Percentiles rank a stretch among this genome's conserved stretches.
These are phyloP conservation scores for Lasioglossum figueresi DNA, from an alignment of 2,888 invertebrate genomes.

Conservation along the genomic window DNA sequence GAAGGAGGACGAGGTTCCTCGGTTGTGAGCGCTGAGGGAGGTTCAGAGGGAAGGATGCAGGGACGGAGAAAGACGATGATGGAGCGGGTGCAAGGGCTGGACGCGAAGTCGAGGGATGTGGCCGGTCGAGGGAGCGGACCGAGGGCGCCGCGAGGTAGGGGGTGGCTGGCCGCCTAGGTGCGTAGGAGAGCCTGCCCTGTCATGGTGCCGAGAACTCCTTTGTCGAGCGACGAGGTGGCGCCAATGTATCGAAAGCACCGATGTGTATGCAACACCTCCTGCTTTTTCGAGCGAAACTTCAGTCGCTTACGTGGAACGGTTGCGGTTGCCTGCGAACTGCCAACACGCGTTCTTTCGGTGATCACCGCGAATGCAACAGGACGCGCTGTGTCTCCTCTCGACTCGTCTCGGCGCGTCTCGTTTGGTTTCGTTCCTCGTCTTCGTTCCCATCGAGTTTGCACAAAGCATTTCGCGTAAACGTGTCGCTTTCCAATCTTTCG, in stretches of 20 bases:
- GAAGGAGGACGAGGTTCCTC: background rate
- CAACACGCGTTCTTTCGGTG: background rate
- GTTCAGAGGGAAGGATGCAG: background rate
- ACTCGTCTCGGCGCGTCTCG: background rate
- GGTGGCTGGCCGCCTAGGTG: constrained; percentile 24
- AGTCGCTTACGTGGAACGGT: constrained; percentile 82
- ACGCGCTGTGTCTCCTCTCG: constrained; percentile 38
- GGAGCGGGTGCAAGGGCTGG: constrained; percentile 3
- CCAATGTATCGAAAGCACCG: constrained; percentile 75
- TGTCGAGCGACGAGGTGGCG: constrained; percentile 77
- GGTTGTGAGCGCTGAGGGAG: background rate
- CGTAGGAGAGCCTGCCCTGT: constrained; percentile 43
- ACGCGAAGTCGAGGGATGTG: background rate
- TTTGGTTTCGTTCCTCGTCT: background rate
- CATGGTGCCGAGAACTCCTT: constrained; percentile 63
- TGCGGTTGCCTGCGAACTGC: constrained; percentile 67
- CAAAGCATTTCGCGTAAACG: background rate
- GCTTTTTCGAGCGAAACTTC: constrained; percentile 65
- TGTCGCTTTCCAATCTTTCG: background rate
- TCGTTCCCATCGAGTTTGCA: background rate
- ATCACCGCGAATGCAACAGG: constrained; percentile 52
- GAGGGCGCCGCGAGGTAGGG: background rate
- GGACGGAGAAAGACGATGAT: background rate
- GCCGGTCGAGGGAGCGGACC: background rate
- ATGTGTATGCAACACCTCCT: constrained; percentile 46